A percentile compares a stretch with the other conserved stretches of the same genome.
These are phyloP conservation scores for Rotaria socialis DNA, from an alignment of 2,888 invertebrate genomes.

Conservation along the genomic window DNA sequence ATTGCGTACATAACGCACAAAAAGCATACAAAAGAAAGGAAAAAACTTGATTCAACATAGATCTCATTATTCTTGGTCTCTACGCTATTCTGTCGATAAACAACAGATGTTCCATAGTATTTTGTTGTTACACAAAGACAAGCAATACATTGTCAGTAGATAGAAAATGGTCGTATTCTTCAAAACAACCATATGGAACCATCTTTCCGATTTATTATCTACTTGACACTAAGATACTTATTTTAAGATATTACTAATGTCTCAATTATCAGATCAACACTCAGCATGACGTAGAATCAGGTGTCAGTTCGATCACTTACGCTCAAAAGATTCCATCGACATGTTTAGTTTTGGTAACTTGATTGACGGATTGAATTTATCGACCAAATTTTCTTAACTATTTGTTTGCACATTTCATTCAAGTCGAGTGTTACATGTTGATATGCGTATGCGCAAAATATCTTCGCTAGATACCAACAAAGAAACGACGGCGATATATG, in stretches of 20 bases:
- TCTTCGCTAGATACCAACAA: no score
- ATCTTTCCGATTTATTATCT: not conserved
- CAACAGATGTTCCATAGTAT: not conserved
- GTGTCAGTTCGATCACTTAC: not conserved
- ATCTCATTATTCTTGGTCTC: slow-evolving; percentile 6
- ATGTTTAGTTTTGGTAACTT: not conserved
- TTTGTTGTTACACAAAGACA: not conserved
- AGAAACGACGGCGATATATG: no score
- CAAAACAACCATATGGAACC: not conserved
- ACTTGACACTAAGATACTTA: not conserved
- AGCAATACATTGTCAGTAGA: not conserved
- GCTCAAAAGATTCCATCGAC: not conserved
- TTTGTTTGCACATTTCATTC: not conserved
- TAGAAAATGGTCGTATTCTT: not conserved
- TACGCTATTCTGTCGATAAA: not conserved
- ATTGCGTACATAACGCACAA: not conserved
- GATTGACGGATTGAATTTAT: no score
- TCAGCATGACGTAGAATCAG: not conserved
- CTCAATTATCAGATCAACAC: not conserved
- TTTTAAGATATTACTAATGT: not conserved
- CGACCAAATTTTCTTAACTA: no score
- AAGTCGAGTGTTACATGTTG: not conserved
- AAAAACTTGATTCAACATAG: slow-evolving; percentile 7
- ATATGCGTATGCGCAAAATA: not conserved
- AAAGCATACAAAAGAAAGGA: not conserved